phyloP scores from a whole-genome alignment of 1,140 invertebrate species.

The Triops cancriformis region DNA sequence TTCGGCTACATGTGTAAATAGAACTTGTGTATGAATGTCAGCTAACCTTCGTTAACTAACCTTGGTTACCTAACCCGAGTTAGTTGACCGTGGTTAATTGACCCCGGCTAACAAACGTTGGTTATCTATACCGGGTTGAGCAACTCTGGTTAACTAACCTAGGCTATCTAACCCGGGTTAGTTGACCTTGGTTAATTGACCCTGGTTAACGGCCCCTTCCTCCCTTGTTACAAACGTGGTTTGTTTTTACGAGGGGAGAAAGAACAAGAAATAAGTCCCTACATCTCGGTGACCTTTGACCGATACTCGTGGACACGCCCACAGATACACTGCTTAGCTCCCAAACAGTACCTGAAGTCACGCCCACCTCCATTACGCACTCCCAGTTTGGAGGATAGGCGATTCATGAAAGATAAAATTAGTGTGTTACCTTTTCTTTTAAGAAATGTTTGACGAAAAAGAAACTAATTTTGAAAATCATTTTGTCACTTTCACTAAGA shows the following conservation, averaged over 20 bases:
- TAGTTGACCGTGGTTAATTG: not conserved
- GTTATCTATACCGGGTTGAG: too few species aligned
- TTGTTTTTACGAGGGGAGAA: not conserved
- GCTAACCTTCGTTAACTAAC: not conserved
- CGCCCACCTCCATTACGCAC: constrained; percentile 7
- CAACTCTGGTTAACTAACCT: too few species aligned
- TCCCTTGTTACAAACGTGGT: not conserved
- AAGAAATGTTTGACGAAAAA: not conserved
- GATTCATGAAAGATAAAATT: not conserved
- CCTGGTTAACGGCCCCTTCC: not conserved
- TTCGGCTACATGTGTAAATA: not conserved
- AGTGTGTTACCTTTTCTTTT: not conserved
- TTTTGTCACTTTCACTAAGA: not conserved
- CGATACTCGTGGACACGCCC: constrained; percentile 11
- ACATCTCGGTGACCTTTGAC: not conserved
- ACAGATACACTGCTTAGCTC: not conserved
- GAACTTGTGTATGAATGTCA: not conserved
- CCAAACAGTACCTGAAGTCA: constrained; percentile 4
- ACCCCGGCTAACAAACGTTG: too few species aligned
- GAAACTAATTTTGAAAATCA: not conserved
- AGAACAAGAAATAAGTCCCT: not conserved
- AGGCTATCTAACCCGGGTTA: too few species aligned
- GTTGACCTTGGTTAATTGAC: not conserved
- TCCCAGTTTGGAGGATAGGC: not conserved
- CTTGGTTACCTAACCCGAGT: not conserved